These are phyloP conservation scores for Hepsetus odoe DNA, from an alignment of 2,113 vertebrate species.

Conservation along the genomic window DNA sequence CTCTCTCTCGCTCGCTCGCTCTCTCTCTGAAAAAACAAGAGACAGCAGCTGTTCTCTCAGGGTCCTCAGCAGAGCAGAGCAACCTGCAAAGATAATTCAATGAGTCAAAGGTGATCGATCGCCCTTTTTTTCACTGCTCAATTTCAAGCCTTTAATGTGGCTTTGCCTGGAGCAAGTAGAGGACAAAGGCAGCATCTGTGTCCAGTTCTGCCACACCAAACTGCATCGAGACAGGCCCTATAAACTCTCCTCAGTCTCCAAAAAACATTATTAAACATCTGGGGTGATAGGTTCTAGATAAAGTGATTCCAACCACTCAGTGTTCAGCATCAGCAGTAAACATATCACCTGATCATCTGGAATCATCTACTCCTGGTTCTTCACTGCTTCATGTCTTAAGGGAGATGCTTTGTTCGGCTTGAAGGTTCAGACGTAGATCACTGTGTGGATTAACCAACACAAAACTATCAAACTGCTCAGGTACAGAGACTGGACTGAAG, in stretches of 20 bases:
- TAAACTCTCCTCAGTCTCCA: background rate
- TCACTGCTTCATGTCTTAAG: no score
- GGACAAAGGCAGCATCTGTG: slow-evolving; percentile 12
- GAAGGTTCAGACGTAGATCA: no score
- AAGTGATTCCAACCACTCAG: no score
- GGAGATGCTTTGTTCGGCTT: no score
- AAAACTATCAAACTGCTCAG: no score
- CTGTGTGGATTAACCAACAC: no score
- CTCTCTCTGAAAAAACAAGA: background rate
- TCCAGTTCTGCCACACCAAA: background rate
- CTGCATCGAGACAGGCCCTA: background rate
- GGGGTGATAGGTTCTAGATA: no score
- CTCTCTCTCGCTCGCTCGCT: background rate
- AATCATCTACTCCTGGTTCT: no score
- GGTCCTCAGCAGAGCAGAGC: background rate
- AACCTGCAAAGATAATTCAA: slow-evolving; percentile 10
- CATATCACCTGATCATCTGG: no score
- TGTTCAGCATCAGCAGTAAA: no score
- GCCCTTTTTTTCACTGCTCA: background rate
- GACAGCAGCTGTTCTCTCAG: background rate
- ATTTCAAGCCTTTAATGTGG: slow-evolving; percentile 10
- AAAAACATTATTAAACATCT: no score
- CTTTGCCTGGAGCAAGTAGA: background rate
- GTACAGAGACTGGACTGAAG: no score
- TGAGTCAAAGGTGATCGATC: slow-evolving; percentile 27